Conservation (phyloP, 1,140 invertebrate genomes). For the Cotesia glomerata region DNA sequence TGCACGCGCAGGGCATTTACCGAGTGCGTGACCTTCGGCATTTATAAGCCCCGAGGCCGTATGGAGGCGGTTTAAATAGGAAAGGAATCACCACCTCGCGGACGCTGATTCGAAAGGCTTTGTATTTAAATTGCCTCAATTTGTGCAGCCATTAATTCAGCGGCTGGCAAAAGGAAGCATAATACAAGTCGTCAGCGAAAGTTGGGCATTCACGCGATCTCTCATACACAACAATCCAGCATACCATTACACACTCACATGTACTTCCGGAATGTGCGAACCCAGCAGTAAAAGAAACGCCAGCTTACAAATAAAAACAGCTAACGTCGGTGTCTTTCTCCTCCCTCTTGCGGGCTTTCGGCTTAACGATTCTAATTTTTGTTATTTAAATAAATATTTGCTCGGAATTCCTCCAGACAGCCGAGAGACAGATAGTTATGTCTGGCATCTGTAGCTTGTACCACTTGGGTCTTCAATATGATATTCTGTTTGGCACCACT, state of each 20-base stretch:
- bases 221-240: neutral
- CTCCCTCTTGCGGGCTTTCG: neutral
- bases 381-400: neutral
- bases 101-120: conserved; percentile 21
- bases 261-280: neutral
- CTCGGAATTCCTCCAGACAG: neutral
- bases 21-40: neutral
- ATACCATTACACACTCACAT: neutral
- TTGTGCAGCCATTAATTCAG: conserved; percentile 19
- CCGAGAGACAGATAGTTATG: conserved; percentile 39
- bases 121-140: conserved; percentile 32
- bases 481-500: neutral
- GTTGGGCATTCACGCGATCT: conserved; percentile 10
- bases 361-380: neutral
- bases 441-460: conserved; percentile 47
- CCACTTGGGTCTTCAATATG: conserved; percentile 31
- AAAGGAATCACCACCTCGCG: conserved; percentile 16
- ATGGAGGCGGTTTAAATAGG: neutral
- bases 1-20: neutral
- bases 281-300: neutral
- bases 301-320: neutral
- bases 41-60: neutral
- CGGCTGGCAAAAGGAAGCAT: neutral
- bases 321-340: neutral
- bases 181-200: conserved; percentile 6